phyloP scores from a whole-genome alignment of 2,888 invertebrate genomes.

The Lamellibrachia satsuma region DNA sequence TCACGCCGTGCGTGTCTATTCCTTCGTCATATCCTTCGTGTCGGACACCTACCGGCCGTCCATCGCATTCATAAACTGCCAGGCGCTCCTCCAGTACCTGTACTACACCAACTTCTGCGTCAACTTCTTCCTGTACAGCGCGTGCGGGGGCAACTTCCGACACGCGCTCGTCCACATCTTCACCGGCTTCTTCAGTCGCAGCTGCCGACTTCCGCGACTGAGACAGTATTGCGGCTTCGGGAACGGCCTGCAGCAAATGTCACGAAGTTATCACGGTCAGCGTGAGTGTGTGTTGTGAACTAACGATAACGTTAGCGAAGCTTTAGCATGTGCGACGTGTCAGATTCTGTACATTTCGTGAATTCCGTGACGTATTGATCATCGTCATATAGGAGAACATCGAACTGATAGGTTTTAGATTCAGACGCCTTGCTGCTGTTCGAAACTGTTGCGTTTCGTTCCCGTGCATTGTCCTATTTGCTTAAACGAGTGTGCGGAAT shows the following conservation, averaged over 20 bases:
- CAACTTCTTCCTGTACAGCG: constrained; percentile 37
- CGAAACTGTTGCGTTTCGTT: background rate
- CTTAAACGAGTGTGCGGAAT: no score
- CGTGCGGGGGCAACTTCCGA: constrained; percentile 36
- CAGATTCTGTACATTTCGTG: background rate
- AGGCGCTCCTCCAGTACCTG: constrained; percentile 31
- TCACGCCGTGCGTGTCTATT: constrained; percentile 32
- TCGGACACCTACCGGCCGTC: constrained; percentile 29
- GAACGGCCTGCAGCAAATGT: background rate
- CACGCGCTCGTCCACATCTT: constrained; percentile 26
- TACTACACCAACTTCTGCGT: constrained; percentile 37
- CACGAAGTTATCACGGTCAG: background rate
- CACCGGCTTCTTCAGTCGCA: background rate
- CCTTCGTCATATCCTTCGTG: constrained; percentile 29
- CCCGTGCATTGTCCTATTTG: no score
- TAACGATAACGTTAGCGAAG: background rate
- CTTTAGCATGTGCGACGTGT: no score
- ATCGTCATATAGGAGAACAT: background rate
- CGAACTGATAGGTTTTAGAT: background rate
- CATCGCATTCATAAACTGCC: constrained; percentile 26
- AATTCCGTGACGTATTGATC: background rate
- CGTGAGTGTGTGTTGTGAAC: background rate
- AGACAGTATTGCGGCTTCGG: background rate
- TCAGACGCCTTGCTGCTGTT: background rate
- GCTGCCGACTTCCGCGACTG: background rate